phyloP scores from a whole-genome alignment of 2,888 invertebrate genomes.

The Erebia ligea region DNA sequence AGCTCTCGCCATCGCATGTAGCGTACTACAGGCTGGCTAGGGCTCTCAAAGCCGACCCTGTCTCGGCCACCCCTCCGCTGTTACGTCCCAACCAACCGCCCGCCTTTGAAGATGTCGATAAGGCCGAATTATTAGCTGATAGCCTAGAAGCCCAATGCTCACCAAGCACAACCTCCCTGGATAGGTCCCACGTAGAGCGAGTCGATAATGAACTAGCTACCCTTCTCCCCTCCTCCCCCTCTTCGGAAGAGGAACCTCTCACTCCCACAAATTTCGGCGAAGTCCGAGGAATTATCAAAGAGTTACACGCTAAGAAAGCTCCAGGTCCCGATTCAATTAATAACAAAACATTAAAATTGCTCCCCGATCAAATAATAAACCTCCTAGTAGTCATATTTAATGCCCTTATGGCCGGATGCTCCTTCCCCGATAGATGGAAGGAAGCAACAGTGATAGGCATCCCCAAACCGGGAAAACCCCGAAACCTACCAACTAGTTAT shows the following conservation, averaged over 20 bases:
- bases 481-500: conserved; percentile 19
- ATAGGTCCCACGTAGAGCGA: no score
- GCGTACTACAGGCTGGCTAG: no score
- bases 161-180: background rate
- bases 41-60: background rate
- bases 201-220: no score
- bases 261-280: no score
- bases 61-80: background rate
- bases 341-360: no score
- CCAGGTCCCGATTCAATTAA: no score
- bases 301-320: no score
- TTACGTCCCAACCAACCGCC: background rate
- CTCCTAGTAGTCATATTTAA: conserved; percentile 1
- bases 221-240: background rate
- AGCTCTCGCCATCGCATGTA: no score
- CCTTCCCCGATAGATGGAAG: conserved; percentile 21
- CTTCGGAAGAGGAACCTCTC: background rate
- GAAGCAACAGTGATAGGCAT: conserved; percentile 26
- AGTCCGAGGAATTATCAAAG: no score
- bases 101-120: conserved; percentile 1
- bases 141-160: conserved; percentile 27
- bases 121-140: conserved; percentile 28
- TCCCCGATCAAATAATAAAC: no score
- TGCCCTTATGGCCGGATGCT: background rate
- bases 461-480: conserved; percentile 18